Evolutionary conservation across 2,113 vertebrate species (phyloP).

Genomic region (Prinia subflava): DNA sequence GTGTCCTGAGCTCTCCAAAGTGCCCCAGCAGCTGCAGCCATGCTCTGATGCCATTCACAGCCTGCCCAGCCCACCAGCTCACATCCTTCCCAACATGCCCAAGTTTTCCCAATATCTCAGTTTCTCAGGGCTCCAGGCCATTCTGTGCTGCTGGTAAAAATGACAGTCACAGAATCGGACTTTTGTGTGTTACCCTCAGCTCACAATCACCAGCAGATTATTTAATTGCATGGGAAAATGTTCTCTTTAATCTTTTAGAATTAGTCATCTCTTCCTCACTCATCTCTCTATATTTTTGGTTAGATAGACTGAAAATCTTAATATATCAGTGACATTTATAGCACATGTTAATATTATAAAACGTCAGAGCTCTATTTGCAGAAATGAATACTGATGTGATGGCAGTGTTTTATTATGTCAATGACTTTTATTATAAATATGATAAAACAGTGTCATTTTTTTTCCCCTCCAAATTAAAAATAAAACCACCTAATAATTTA

Average conservation of each 20-base stretch:
- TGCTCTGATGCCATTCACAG: no score
- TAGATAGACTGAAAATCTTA: constrained; percentile 76
- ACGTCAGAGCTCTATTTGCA: constrained; percentile 75
- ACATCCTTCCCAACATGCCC: not conserved
- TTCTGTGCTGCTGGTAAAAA: not conserved
- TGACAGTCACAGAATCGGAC: not conserved
- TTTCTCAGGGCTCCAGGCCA: not conserved
- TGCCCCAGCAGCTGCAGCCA: not conserved
- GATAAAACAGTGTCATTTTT: constrained; percentile 43
- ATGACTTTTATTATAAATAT: constrained; percentile 74
- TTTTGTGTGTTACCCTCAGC: constrained; percentile 26
- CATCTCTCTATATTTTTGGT: constrained; percentile 71
- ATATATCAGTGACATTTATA: constrained; percentile 83
- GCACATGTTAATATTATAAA: constrained; percentile 82
- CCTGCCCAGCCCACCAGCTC: not conserved
- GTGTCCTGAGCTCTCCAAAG: not conserved
- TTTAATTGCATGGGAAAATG: constrained; percentile 63
- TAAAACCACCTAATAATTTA: constrained; percentile 40
- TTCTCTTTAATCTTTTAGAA: constrained; percentile 63
- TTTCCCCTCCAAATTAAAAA: not conserved
- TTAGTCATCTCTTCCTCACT: constrained; percentile 68
- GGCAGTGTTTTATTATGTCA: constrained; percentile 74
- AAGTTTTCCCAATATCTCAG: not conserved
- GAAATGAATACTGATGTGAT: constrained; percentile 76
- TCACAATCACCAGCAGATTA: constrained; percentile 54